Evolutionary conservation across 2,113 vertebrate species (phyloP).

Genomic region (Donacobius atricapilla): DNA sequence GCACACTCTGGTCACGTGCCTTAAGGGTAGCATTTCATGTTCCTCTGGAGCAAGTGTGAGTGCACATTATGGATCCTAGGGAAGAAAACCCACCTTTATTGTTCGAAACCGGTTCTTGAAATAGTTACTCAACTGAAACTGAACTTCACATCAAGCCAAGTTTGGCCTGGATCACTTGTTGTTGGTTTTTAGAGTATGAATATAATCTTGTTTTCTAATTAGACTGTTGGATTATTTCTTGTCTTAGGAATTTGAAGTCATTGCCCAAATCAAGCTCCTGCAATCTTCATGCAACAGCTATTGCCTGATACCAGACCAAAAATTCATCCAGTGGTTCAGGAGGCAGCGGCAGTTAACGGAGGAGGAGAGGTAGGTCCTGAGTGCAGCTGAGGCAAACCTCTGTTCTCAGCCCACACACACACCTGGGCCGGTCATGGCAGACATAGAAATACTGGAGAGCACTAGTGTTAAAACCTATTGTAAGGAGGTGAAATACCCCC

Average conservation of each 20-base stretch:
- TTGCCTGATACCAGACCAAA: conserved; percentile 79
- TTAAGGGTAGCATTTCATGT: background rate
- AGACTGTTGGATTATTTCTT: background rate
- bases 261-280: conserved; percentile 92
- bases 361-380: conserved; percentile 85
- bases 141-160: background rate
- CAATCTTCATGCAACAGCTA: conserved; percentile 95
- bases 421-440: background rate
- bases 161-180: background rate
- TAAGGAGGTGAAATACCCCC: background rate
- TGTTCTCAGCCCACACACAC: background rate
- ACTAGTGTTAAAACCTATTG: background rate
- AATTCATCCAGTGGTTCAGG: conserved; percentile 89
- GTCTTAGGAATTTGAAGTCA: conserved; percentile 91
- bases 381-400: background rate
- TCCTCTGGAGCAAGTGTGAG: background rate
- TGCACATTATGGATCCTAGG: background rate
- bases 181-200: background rate
- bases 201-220: background rate
- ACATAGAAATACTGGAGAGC: background rate
- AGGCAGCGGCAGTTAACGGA: conserved; percentile 82
- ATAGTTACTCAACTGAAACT: background rate
- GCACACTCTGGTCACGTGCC: rapidly evolving
- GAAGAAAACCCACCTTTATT: background rate
- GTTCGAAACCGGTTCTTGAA: background rate